Evolutionary conservation across 2,888 invertebrate genomes (phyloP).

Genomic region (Cheilosia urbana): DNA sequence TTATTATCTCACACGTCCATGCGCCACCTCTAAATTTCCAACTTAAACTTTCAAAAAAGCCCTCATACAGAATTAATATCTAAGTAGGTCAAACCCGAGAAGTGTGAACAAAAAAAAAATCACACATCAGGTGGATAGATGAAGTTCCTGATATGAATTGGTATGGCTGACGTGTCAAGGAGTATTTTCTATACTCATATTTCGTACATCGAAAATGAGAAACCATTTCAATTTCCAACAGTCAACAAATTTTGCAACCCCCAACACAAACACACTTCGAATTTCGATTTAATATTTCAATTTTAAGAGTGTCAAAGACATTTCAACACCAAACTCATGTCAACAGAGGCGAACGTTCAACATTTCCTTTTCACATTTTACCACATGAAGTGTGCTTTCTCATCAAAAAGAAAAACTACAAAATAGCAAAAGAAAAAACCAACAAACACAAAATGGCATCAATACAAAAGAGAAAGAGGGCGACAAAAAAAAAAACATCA

Average conservation of each 20-base stretch:
- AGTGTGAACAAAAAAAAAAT: neutral
- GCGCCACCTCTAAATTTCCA: conserved; percentile 13
- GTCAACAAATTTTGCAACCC: conserved; percentile 13
- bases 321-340: conserved; percentile 56
- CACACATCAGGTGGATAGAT: neutral
- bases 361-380: conserved; percentile 26
- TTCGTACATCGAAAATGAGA: no score
- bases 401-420: conserved; percentile 1
- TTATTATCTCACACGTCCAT: conserved; percentile 4
- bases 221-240: neutral
- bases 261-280: conserved; percentile 1
- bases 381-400: conserved; percentile 7
- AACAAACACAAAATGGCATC: conserved; percentile 4
- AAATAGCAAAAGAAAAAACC: neutral
- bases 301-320: conserved; percentile 62
- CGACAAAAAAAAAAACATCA: conserved; percentile 26
- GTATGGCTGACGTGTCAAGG: conserved; percentile 30
- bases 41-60: conserved; percentile 12
- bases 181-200: conserved; percentile 13
- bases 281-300: conserved; percentile 65
- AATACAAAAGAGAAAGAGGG: conserved; percentile 27
- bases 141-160: neutral
- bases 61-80: neutral
- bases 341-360: conserved; percentile 17
- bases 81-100: conserved; percentile 13